Evolutionary conservation across 2,888 invertebrate species (phyloP), one percentile per base, ranked within the genome.

Genomic region (Epinotia brunnichana): DNA sequence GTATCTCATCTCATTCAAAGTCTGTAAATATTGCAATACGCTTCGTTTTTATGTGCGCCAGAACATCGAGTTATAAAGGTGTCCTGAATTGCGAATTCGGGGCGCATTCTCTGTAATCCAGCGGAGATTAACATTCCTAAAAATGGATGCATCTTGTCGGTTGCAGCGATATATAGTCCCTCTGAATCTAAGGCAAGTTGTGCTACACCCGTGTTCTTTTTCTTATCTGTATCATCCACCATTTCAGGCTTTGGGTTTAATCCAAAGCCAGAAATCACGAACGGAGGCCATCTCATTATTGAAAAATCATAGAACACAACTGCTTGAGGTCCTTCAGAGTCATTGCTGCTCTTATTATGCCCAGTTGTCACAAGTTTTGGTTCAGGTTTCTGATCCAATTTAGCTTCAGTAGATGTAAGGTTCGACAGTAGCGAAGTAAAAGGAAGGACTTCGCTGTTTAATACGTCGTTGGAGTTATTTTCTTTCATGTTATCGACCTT

Each of bases 21-120:
- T 79, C 89, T 76, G 81, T 83, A 88, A 81, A 91, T 86, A 76
- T 85, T 85, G 79, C 91, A 91, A 77, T 88, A 89, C 13, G 79
- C 59, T 71, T 88, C 85, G 66, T 88, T 83, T 75, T 79, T 82
- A 67, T 83, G 77, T 64, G 82, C 74, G 39, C 82, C 83, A 59
- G 86, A 82, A 76, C 92, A 92, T 77, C 89, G 89, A 39, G 82
- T 81, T 15, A 83, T 44, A 51, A 88, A 73, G 13, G 86, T 83
- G 72, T 88, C 83, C 75, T 86, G 85, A 63, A 92, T 87, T 0
- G 86, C 87, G 69, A 80, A 82, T 76, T 80, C 85, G 2, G 91
- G 90, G 39, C 79, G 81, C 74, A 85, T 75, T 64, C 84, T 82
- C 77, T 84, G 85, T 73, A 83, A 87, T 17, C 82, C 85, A 61